These are phyloP conservation scores for Diadumene lineata DNA, from an alignment of 92 coral and sea anemone species.

Conservation along the genomic window DNA sequence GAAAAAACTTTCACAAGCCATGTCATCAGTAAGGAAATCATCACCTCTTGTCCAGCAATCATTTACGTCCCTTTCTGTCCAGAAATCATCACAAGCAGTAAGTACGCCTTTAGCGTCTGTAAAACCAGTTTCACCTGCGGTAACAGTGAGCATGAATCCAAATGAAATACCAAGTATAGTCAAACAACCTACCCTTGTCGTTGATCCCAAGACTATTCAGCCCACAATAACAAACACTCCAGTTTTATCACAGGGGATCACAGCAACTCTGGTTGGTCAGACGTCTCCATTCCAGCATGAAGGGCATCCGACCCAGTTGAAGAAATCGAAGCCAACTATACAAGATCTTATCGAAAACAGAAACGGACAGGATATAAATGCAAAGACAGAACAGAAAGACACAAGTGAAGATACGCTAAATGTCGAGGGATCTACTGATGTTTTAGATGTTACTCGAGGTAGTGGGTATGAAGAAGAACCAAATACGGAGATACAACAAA, in stretches of 20 bases:
- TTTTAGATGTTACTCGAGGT: constrained; percentile 2
- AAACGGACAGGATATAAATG: not conserved
- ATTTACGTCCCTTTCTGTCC: not conserved
- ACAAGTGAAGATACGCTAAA: constrained; percentile 10
- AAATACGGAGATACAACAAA: not conserved
- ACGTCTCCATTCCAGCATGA: constrained; percentile 1
- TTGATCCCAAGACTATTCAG: not conserved
- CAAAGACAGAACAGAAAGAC: not conserved
- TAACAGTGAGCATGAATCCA: no score
- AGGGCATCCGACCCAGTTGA: constrained; percentile 13
- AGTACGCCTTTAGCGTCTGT: no score
- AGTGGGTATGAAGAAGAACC: not conserved
- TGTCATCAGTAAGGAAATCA: not conserved
- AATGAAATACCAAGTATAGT: not conserved
- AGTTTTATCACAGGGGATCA: not conserved
- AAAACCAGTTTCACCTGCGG: no score
- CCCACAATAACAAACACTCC: not conserved
- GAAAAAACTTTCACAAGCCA: not conserved
- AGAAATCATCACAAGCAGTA: not conserved
- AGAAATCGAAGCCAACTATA: not conserved
- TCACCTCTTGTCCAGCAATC: not conserved
- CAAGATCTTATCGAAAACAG: constrained; percentile 3
- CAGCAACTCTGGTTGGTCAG: not conserved
- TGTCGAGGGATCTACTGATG: constrained; percentile 18
- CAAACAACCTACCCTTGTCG: not conserved